Base-by-base conservation (phyloP, 2,888 invertebrate genomes). In the Protophormia terraenovae region DNA sequence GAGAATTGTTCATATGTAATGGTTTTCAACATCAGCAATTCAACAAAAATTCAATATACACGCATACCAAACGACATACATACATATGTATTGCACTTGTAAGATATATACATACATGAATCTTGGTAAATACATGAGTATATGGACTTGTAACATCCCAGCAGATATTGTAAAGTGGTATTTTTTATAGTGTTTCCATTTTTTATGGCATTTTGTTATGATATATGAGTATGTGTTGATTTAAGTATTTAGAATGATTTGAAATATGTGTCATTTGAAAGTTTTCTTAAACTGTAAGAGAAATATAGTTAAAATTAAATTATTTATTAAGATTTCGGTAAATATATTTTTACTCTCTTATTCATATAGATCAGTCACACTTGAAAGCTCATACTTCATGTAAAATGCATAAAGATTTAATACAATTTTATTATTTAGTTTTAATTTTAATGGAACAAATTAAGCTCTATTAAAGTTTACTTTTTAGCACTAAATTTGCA, bases 1-100 rank as follows among this genome's bases (percentile, higher is more conserved):
- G 50, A 83, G 72, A 80, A 82, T 80, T 77, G 78, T 78, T 64
- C 29, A 47, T 71, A 41, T 71, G 60, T 62, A 77, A 60, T 75
- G 62, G 67, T 45, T 84, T 72, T 41, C 38, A 76, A 72, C 64
- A 81, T 71, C 71, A 77, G 38, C 38, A 69, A 60, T 50, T 80
- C n/a, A 45, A 10, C 29, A 32, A 50, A 41, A 75, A 41, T 41
- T 45, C 19, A 67, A 38, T 53, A 29, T 66, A 73, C 53, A 69
- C 12, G 14, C 29, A 53, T 73, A 58, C 60, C 7, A 10, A 3
- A 5, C 1, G 19, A n/a, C 35, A 50, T 8, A 62, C n/a, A 35
- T 55, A 22, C 32, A 32, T 58, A 5, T 3, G 22, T 2, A 22
- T 19, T 16, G 8, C 10, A 24, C 35, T 10, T 64, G 5, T 64